Base-by-base conservation (phyloP, 2,797 vertebrate species). In the Macrochelys suwanniensis region DNA sequence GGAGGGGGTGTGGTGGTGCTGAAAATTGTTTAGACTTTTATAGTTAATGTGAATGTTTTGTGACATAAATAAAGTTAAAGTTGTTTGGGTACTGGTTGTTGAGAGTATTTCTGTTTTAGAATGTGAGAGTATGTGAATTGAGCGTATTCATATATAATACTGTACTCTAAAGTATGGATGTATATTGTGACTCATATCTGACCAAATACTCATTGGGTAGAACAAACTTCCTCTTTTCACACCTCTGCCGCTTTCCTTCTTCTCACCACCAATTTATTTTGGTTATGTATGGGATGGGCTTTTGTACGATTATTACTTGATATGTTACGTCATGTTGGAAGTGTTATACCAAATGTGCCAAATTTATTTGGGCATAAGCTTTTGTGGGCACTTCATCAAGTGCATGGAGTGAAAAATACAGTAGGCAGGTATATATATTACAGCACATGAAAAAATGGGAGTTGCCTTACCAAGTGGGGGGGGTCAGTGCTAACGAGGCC, bases 41-140 rank as follows among this genome's bases (percentile, higher is more conserved):
- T n/a, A 68, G 61, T 68, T 68, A 65, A 6, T 59, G 56, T 59
- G 56, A 59, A 61, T 33, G 31, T 61, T 61, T 61, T 61, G 59
- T 61, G 15, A 17, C 59, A 61, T 31, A 61, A 33, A 61, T 11
- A 61, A 25, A 74, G 6, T 42, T 42, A 11, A 37, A 42, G 21
- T 71, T 71, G 17, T 61, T 65, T 74, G 21, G 6, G 13, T 2
- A 2, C 50, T 61, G 25, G 31, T 19, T 21, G 1, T 2, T 1
- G 0, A 9, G 0, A 8, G 4, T 93, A 49, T 37, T 76, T 84
- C 0, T 4, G 25, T 85, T 94, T 89, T 37, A 80, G 82, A 53
- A 82, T 93, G 33, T 37, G 88, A 17, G 31, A 89, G 42, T 74
- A 78, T 0, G 0, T n/a, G 9, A 86, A 78, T 6, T 16, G 53